Evolutionary conservation across 1,140 invertebrate species (phyloP).

Genomic region (Pseudomyrmex flavicornis): DNA sequence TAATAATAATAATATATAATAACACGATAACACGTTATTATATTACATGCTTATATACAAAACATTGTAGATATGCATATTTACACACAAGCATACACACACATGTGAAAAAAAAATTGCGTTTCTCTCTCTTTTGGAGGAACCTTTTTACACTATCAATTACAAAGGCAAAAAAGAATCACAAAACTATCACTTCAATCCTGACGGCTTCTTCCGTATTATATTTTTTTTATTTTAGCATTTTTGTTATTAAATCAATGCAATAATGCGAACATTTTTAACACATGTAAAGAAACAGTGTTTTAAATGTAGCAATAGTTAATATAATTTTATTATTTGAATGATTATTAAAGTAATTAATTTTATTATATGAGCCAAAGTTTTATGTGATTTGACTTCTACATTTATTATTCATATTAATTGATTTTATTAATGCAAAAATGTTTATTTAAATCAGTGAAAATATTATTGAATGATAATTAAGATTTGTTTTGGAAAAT

Average conservation of each 20-base stretch:
- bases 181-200: background rate
- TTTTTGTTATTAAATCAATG: too few species aligned
- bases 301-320: too few species aligned
- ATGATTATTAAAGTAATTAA: too few species aligned
- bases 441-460: background rate
- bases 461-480: background rate
- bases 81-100: background rate
- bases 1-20: constrained; percentile 63
- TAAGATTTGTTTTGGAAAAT: constrained; percentile 25
- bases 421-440: constrained; percentile 14
- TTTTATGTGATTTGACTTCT: too few species aligned
- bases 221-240: background rate
- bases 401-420: constrained; percentile 1
- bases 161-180: constrained; percentile 23
- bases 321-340: too few species aligned
- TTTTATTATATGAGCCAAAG: too few species aligned
- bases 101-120: constrained; percentile 1
- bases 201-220: constrained; percentile 5
- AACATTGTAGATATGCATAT: constrained; percentile 62
- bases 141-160: constrained; percentile 46
- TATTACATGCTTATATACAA: constrained; percentile 59
- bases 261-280: too few species aligned
- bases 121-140: constrained; percentile 19
- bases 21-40: constrained; percentile 73
- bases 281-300: too few species aligned